Base-by-base conservation (phyloP, 2,113 vertebrate genomes). In the Cinclus mexicanus region DNA sequence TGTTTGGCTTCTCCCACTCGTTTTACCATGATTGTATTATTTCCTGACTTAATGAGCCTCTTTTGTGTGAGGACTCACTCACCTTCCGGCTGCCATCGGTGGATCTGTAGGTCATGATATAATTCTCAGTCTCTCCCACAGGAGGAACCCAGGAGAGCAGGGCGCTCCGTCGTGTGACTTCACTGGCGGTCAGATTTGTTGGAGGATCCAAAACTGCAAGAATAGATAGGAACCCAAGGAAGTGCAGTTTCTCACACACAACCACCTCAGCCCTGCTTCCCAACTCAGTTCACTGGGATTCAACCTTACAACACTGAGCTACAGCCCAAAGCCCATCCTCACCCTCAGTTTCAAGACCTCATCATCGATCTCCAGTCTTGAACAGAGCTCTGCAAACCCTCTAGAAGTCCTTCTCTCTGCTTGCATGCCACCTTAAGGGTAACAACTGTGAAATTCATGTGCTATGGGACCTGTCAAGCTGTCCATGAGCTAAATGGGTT, bases 71-170 rank as follows among this genome's bases (percentile, higher is more conserved):
- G 67, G 26, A 53, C 98, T 96, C 96, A 18, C 98, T 97, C 97
- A 99, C 99, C 98, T 99, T 99, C 11, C 98, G 98, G 97, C 98
- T 99, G 82, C 99, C 99, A 1, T 99, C 98, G 0, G 95, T 89
- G 19, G 99, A 98, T 97, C 98, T 99, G 97, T 99, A 99, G 47
- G 98, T 99, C 96, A 99, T 98, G 98, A 99, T 46, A n/a, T 99
- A 99, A 96, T 99, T 99, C 96, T 99, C 99, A 0, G 99, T 99
- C 69, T 98, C 98, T 22, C 99, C 98, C 59, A 98, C 15, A 6
- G 99, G 99, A 12, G 99, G 98, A 83, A 98, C 98, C 99, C 99
- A 99, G 90, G 99, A 99, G 47, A 99, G 98, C 41, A 99, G 98
- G 17, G 98, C 99, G 1, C 99, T 99, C 72, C 98, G 98, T 53